phyloP scores from a whole-genome alignment of 35 echinoderm and acorn worm species.

The Heliocidaris tuberculata region DNA sequence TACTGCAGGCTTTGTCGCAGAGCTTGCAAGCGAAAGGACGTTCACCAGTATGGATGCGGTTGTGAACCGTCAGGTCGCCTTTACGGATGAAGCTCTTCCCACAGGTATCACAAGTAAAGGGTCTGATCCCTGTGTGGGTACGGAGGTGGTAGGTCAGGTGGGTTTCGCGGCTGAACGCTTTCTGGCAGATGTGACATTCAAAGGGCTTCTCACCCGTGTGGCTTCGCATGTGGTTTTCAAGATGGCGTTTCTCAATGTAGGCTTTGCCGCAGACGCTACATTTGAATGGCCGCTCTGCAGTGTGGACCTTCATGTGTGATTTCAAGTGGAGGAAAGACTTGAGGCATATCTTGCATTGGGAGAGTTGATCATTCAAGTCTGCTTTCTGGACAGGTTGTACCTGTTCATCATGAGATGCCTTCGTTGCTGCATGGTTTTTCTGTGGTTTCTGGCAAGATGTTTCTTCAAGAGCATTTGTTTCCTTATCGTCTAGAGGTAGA shows the following conservation, averaged over 20 bases:
- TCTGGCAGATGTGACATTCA: slow-evolving; percentile 36
- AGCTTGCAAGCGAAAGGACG: slow-evolving; percentile 54
- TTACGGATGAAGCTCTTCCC: slow-evolving; percentile 45
- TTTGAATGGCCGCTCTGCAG: slow-evolving; percentile 56
- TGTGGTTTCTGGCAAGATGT: neutral
- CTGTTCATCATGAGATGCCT: no score
- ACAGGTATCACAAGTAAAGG: slow-evolving; percentile 23
- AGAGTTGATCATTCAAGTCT: neutral
- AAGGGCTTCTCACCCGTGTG: slow-evolving; percentile 48
- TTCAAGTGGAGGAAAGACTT: neutral
- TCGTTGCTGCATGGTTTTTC: neutral
- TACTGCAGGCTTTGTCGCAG: slow-evolving; percentile 44
- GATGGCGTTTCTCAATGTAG: slow-evolving; percentile 49
- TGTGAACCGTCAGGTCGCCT: slow-evolving; percentile 25
- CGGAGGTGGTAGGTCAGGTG: slow-evolving; percentile 40
- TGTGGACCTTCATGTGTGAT: slow-evolving; percentile 50
- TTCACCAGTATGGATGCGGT: slow-evolving; percentile 55
- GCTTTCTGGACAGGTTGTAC: no score
- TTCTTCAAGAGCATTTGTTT: neutral
- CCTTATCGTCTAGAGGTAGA: neutral
- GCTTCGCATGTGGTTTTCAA: slow-evolving; percentile 32
- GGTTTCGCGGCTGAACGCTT: slow-evolving; percentile 45
- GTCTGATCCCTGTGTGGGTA: slow-evolving; percentile 40
- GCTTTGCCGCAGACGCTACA: slow-evolving; percentile 55
- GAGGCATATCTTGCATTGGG: neutral